Percentiles rank a stretch among this genome's conserved stretches.
These are phyloP conservation scores for Etheostoma perlongum DNA, from an alignment of 2,797 vertebrate genomes.

Conservation along the genomic window DNA sequence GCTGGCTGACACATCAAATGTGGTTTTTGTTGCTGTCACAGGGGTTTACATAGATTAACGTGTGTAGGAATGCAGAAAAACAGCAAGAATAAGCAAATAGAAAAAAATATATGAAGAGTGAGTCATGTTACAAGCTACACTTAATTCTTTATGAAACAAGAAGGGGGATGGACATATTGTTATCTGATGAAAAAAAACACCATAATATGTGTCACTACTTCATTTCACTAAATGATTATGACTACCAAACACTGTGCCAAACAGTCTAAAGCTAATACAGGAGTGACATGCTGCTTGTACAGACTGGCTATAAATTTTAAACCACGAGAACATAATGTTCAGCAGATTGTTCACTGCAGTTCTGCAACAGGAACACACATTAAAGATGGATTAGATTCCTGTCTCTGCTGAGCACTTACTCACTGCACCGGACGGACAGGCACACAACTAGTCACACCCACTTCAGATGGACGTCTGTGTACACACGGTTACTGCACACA, in stretches of 20 bases:
- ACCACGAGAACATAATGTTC: constrained; percentile 50
- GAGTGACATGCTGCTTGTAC: background rate
- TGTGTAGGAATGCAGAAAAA: background rate
- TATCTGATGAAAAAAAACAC: constrained; percentile 4
- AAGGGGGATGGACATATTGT: background rate
- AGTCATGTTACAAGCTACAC: constrained; percentile 1
- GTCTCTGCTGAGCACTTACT: constrained; percentile 31
- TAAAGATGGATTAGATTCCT: constrained; percentile 75
- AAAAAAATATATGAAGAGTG: background rate
- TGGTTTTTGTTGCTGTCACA: background rate
- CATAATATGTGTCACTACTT: background rate
- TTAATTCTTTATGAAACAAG: background rate
- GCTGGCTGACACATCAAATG: background rate
- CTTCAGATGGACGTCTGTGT: constrained; percentile 7
- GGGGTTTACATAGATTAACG: background rate
- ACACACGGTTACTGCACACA: background rate
- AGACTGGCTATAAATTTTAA: constrained; percentile 41
- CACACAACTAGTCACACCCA: constrained; percentile 15
- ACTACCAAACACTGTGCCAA: background rate
- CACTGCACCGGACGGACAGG: constrained; percentile 11
- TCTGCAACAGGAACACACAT: constrained; percentile 67
- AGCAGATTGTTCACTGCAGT: constrained; percentile 50
- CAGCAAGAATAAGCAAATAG: background rate
- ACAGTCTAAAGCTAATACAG: background rate
- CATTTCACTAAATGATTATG: background rate